Base-by-base conservation (phyloP, 2,888 invertebrate species). In the Exephanes ischioxanthus region DNA sequence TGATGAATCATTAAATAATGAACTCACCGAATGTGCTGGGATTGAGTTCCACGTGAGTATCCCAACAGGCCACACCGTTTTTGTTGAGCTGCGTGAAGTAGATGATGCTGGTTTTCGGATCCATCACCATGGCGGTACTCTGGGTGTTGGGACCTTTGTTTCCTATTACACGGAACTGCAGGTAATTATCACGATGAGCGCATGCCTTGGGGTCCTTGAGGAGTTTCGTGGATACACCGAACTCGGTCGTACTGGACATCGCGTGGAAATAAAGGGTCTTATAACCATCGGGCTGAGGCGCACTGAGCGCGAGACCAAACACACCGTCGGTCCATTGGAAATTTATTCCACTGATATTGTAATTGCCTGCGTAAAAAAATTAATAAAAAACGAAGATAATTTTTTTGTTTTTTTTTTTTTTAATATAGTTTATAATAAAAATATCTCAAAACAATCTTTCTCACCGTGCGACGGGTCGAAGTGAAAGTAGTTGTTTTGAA, bases 321-420 rank as follows among this genome's bases (percentile, higher is more conserved):
- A 98, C 95, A 1, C 97, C 97, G 92, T 98, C 97, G 0, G 97
- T 97, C 97, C 97, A 98, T 92, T 97, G 97, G 95, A 97, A 98
- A 92, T 97, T 96, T 30, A 97, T 95, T 5, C 97, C 97, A 63
- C 96, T 97, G 16, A 98, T 96, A 89, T 96, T 96, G 93, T 97
- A 97, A 88, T 97, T 96, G 2, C 97, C 97, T 90, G 96, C 94
- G 2, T 3, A 45, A 83, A 11, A 53, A 6, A 22, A 58, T 67
- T n/a, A 26, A 16, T 26, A 16, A 30, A n/a, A 75, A 73, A 70
- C 16, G 30, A 58, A 14, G 0, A 58, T 14, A 58, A n/a, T n/a
- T n/a, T n/a, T n/a, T n/a, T n/a, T 14, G 1, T 41, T 3, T 48
- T 48, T 48, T 48, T 16, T 48, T 3, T 48, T 16, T 48, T 48